phyloP scores from a whole-genome alignment of 2,888 invertebrate genomes.

The Plagodis pulveraria region DNA sequence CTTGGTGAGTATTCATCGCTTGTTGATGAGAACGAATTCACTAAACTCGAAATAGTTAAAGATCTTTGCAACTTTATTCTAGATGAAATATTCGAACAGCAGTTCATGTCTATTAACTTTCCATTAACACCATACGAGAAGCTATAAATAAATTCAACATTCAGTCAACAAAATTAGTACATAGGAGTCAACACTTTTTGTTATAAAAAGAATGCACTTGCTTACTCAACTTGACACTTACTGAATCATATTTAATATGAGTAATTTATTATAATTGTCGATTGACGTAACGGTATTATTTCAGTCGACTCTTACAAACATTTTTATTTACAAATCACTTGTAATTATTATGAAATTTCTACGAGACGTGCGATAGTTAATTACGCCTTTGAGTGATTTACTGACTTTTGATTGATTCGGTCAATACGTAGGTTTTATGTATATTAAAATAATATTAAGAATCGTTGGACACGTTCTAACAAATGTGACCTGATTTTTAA shows the following conservation, averaged over 20 bases:
- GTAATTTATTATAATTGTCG: too few relatives aligned
- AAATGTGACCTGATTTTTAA: neutral
- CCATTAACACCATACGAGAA: constrained; percentile 4
- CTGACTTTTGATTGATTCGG: constrained; percentile 39
- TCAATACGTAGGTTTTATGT: constrained; percentile 49
- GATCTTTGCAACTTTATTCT: constrained; percentile 34
- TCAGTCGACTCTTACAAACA: too few relatives aligned
- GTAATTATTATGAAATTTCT: constrained; percentile 3
- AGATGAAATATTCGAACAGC: constrained; percentile 17
- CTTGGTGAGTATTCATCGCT: constrained; percentile 49
- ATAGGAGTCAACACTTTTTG: too few relatives aligned
- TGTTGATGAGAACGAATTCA: constrained; percentile 37
- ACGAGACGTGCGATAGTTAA: constrained; percentile 19
- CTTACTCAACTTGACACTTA: too few relatives aligned
- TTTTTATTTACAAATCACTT: too few relatives aligned
- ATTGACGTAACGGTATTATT: too few relatives aligned
- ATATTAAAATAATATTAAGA: constrained; percentile 54
- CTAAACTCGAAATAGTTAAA: constrained; percentile 38
- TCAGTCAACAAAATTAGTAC: too few relatives aligned
- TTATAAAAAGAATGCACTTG: too few relatives aligned
- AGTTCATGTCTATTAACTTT: constrained; percentile 16
- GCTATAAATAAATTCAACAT: neutral
- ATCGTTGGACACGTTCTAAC: constrained; percentile 44
- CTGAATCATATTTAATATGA: too few relatives aligned
- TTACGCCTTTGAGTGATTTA: constrained; percentile 6